phyloP scores from a whole-genome alignment of 2,113 vertebrate genomes.

The Benitochromis conjunctus region DNA sequence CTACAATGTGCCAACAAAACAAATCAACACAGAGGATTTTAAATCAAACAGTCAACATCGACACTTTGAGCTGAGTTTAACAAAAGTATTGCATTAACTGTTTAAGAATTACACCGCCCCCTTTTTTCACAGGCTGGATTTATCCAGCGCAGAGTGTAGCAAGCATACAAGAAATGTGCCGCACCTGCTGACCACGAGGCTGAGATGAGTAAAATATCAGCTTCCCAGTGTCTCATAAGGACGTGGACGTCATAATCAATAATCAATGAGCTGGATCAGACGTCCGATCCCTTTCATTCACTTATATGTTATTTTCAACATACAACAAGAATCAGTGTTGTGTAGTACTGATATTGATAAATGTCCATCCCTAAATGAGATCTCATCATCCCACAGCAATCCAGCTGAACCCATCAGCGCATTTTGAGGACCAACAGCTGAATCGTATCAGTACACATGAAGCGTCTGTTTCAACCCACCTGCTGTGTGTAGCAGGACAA shows the following conservation, averaged over 20 bases:
- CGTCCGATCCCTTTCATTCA: fast-evolving
- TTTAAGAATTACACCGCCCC: background rate
- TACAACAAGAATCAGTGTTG: fast-evolving
- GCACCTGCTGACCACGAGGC: background rate
- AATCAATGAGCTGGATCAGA: background rate
- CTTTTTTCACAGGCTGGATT: background rate
- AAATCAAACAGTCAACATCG: background rate
- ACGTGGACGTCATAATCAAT: fast-evolving
- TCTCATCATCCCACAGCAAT: background rate
- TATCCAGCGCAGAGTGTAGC: background rate
- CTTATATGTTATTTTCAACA: background rate
- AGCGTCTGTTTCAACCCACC: background rate
- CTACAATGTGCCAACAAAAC: background rate
- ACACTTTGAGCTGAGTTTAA: background rate
- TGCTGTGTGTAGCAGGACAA: background rate
- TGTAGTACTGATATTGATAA: background rate
- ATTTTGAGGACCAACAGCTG: background rate
- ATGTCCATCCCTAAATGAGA: background rate
- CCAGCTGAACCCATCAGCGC: background rate
- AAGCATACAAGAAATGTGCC: background rate
- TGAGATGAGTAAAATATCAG: background rate
- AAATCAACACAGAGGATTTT: background rate
- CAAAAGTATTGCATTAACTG: background rate
- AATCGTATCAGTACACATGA: background rate
- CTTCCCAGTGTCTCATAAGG: background rate